Percentiles rank a stretch among this genome's conserved stretches.
These are phyloP conservation scores for Plutomurus gul DNA, from an alignment of 1,140 invertebrate species.

Conservation along the genomic window DNA sequence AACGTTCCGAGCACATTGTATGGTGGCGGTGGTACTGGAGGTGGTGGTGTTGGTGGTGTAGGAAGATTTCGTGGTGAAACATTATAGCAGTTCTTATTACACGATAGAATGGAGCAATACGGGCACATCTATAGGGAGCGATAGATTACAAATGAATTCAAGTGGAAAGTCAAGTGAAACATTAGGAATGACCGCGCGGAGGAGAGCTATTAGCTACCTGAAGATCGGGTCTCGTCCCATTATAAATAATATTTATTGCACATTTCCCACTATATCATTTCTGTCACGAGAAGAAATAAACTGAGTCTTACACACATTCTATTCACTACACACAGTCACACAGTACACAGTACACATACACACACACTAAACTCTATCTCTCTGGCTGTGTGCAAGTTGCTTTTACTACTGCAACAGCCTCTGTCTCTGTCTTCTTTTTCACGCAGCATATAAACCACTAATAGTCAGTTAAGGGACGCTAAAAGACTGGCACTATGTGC, in stretches of 20 bases:
- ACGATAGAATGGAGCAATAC: not conserved
- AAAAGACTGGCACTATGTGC: too few species aligned
- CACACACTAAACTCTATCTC: not conserved
- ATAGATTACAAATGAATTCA: constrained; percentile 44
- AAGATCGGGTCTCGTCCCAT: constrained; percentile 35
- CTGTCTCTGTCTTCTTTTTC: too few species aligned
- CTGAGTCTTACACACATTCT: not conserved
- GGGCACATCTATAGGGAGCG: not conserved
- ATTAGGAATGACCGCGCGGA: constrained; percentile 37
- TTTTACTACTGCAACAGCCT: too few species aligned
- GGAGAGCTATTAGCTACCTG: constrained; percentile 44
- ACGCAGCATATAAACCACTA: too few species aligned
- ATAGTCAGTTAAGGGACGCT: too few species aligned
- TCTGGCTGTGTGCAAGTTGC: too few species aligned
- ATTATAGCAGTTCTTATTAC: not conserved
- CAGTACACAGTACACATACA: not conserved
- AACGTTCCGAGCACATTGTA: not conserved
- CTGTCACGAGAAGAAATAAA: constrained; percentile 38
- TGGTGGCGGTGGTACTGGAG: too few species aligned
- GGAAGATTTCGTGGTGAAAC: not conserved
- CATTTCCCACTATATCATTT: constrained; percentile 42
- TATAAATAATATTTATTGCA: constrained; percentile 47
- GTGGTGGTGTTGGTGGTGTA: too few species aligned
- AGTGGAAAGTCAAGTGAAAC: constrained; percentile 38
- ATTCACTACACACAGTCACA: not conserved